phyloP scores from a whole-genome alignment of 2,888 invertebrate genomes.

The Rhingia rostrata region DNA sequence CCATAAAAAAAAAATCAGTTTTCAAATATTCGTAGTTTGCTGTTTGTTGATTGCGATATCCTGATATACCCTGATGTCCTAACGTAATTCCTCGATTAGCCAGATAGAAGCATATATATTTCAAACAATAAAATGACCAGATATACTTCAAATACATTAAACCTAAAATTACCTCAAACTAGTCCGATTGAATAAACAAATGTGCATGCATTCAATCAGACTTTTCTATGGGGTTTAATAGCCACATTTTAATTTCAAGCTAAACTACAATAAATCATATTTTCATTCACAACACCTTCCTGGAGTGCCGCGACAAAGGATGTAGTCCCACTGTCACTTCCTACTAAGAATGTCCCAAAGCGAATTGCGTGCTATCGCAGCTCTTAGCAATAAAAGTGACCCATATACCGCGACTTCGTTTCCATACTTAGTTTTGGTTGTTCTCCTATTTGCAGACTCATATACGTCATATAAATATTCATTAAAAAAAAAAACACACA shows the following conservation, averaged over 20 bases:
- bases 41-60: too few species aligned
- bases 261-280: conserved; percentile 7
- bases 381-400: conserved; percentile 45
- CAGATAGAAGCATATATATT: too few species aligned
- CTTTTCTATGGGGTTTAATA: not conserved
- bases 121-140: too few species aligned
- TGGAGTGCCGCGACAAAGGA: conserved; percentile 3
- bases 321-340: not conserved
- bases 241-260: not conserved
- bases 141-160: too few species aligned
- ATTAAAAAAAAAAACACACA: conserved; percentile 22
- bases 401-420: conserved; percentile 21
- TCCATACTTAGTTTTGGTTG: not conserved
- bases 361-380: conserved; percentile 42
- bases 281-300: not conserved
- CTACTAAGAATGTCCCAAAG: conserved; percentile 4
- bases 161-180: too few species aligned
- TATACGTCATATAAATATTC: conserved; percentile 37
- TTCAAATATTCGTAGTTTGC: too few species aligned
- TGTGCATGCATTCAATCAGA: too few species aligned
- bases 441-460: not conserved
- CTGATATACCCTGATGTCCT: too few species aligned
- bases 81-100: too few species aligned
- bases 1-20: too few species aligned
- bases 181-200: too few species aligned